Base-by-base conservation (phyloP, 2,113 vertebrate species). In the Haemorhous mexicanus region DNA sequence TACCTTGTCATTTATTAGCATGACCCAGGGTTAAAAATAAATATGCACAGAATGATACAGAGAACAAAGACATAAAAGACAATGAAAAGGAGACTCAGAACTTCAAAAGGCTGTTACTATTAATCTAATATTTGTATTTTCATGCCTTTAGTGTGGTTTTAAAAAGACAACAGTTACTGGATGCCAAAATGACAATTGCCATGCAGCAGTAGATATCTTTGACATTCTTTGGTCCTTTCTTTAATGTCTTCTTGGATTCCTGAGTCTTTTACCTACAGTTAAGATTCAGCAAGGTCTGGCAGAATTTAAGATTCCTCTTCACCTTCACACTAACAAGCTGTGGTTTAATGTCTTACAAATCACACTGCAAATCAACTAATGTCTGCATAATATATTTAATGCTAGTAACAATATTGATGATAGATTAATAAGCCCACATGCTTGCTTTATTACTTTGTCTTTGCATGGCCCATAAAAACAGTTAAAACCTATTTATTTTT, bases 341-440 rank as follows among this genome's bases (percentile, higher is more conserved):
- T 21, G 24, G 17, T 95, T 96, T 95, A 52, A 89, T 72, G 87
- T 97, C 75, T 91, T 93, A 58, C 41, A 92, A 94, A 95, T 94
- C 83, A 67, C 44, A 37, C 63, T 64, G 58, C 96, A 97, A 97
- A 93, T 95, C 0, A 1, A 84, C 83, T 90, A 46, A 82, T 90
- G 30, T 55, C 67, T 92, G 27, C 56, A 73, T 91, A 90, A 89
- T 79, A 62, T 69, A 91, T 96, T 94, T 96, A 35, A 62, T 68
- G 64, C n/a, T 90, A 94, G 83, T 94, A 94, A 68, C 67, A 92
- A 24, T 70, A 83, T 82, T 95, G 64, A 80, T 77, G 82, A 92
- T 67, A 83, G 67, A 95, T 91, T 68, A 89, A 89, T 94, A 95
- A 94, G 64, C 26, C 56, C 66, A 87, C 79, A 73, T 95, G 61